A percentile compares a stretch with the other conserved stretches of the same genome.
Evolutionary conservation across 2,113 vertebrate species (phyloP).

Genomic region (Istiophorus platypterus): DNA sequence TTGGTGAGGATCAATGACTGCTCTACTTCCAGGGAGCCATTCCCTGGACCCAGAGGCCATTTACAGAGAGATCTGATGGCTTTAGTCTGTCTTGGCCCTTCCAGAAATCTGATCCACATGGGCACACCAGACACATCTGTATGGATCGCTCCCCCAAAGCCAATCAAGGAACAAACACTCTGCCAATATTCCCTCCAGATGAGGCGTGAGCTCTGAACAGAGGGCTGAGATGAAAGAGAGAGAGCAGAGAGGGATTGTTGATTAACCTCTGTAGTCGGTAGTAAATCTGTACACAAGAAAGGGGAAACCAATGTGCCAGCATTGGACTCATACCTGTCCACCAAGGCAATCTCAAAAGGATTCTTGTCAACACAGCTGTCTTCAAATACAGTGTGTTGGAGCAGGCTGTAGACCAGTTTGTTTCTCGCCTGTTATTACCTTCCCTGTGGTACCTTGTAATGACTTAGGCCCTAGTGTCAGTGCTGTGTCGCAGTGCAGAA

Average conservation of each 20-base stretch:
- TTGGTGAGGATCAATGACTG: conserved; percentile 62
- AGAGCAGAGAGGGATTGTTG: conserved; percentile 70
- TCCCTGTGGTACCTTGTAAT: conserved; percentile 29
- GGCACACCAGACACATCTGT: conserved; percentile 75
- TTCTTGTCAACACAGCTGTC: conserved; percentile 67
- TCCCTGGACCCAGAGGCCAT: conserved; percentile 64
- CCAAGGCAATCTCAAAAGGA: conserved; percentile 59
- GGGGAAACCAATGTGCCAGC: conserved; percentile 43
- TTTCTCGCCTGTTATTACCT: conserved; percentile 59
- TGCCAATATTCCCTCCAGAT: conserved; percentile 80
- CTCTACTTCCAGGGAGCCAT: conserved; percentile 36
- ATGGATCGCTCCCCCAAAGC: conserved; percentile 75
- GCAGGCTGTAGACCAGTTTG: conserved; percentile 56
- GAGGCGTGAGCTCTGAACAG: conserved; percentile 66
- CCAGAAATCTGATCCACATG: conserved; percentile 74
- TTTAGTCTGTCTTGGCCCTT: conserved; percentile 62
- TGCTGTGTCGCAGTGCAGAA: conserved; percentile 5
- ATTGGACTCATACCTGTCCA: conserved; percentile 62
- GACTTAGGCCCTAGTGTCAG: neutral
- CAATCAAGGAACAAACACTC: conserved; percentile 81
- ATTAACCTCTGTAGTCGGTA: conserved; percentile 76
- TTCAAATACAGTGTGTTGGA: conserved; percentile 62
- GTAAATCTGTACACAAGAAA: conserved; percentile 68
- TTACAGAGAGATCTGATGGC: conserved; percentile 74
- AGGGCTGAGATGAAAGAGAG: conserved; percentile 69